phyloP scores from a whole-genome alignment of 2,113 vertebrate genomes.

The Pygoscelis adeliae region DNA sequence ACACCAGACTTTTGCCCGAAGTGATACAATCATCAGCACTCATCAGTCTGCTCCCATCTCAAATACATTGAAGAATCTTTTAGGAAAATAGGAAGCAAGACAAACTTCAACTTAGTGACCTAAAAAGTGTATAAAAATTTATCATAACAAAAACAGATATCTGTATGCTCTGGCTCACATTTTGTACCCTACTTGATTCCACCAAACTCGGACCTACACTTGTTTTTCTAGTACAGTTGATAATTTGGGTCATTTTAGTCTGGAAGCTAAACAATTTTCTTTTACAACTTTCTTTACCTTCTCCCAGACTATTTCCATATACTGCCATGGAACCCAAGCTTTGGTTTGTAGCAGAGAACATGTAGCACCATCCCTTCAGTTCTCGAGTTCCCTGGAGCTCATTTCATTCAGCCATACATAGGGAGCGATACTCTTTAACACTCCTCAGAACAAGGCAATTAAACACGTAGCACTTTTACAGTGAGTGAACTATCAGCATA shows the following conservation, averaged over 20 bases:
- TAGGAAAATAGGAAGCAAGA: not conserved
- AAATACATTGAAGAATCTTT: not conserved
- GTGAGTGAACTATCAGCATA: not conserved
- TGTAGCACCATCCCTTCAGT: not conserved
- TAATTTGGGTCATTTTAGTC: not conserved
- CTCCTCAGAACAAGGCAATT: not conserved
- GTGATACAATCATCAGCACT: not conserved
- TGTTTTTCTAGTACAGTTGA: not conserved
- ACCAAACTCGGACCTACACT: not conserved
- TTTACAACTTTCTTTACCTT: not conserved
- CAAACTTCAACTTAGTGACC: not conserved
- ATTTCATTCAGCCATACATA: not conserved
- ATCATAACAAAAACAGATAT: not conserved
- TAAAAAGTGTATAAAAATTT: not conserved
- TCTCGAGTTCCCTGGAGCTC: not conserved
- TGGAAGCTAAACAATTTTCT: not conserved
- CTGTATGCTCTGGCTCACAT: not conserved
- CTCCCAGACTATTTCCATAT: not conserved
- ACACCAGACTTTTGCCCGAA: not conserved
- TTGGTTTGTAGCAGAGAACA: not conserved
- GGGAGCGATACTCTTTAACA: rapidly evolving
- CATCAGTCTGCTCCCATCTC: not conserved
- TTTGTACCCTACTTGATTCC: not conserved
- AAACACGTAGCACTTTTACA: not conserved
- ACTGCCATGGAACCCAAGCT: not conserved